Evolutionary conservation across 2,797 vertebrate genomes (phyloP).

Genomic region (Benthosema pterotum): DNA sequence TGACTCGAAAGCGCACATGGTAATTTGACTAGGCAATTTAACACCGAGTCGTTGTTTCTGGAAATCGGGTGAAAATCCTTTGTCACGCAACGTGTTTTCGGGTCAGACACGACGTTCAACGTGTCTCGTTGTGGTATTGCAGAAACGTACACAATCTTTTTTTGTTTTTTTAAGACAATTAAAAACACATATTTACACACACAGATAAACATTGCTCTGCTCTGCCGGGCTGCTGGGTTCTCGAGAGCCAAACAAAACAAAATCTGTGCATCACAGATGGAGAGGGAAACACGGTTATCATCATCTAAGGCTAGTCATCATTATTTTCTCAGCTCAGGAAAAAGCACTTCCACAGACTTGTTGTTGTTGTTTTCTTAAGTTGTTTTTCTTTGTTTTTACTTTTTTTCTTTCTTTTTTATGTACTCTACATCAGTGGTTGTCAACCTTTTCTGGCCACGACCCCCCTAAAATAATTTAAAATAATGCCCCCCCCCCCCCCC

Average conservation of each 20-base stretch:
- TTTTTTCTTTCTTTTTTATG: constrained; percentile 57
- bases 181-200: constrained; percentile 69
- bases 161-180: constrained; percentile 3
- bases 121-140: too few relatives aligned
- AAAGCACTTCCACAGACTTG: constrained; percentile 59
- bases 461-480: too few relatives aligned
- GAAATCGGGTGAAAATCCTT: too few relatives aligned
- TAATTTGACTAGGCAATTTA: too few relatives aligned
- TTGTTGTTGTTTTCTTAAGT: constrained; percentile 52
- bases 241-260: constrained; percentile 73
- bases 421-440: constrained; percentile 65
- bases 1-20: too few relatives aligned
- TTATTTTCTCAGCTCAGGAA: constrained; percentile 63
- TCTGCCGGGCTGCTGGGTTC: constrained; percentile 61
- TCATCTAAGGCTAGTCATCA: constrained; percentile 81
- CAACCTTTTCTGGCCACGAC: too few relatives aligned
- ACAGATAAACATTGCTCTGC: constrained; percentile 65
- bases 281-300: constrained; percentile 70
- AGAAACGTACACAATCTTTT: too few relatives aligned
- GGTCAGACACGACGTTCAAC: too few relatives aligned
- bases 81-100: too few relatives aligned
- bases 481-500: too few relatives aligned
- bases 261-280: constrained; percentile 75
- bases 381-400: constrained; percentile 44
- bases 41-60: too few relatives aligned